Conservation (phyloP, 2,113 vertebrate species). For the Bubo scandiacus region DNA sequence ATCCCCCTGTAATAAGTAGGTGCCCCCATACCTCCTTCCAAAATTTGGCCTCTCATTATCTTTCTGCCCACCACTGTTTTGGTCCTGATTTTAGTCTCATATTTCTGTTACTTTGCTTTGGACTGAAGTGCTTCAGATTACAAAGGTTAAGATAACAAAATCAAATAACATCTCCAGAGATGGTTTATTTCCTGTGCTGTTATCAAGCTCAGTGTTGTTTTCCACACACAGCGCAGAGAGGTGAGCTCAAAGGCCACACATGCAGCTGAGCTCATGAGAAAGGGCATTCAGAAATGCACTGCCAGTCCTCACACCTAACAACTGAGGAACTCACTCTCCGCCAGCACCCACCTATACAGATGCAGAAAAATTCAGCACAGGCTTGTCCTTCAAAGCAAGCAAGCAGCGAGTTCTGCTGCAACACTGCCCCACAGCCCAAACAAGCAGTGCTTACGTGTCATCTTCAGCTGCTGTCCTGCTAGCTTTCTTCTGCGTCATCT, state of each 20-base stretch:
- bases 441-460: constrained; percentile 51
- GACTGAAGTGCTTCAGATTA: not conserved
- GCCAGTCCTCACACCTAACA: not conserved
- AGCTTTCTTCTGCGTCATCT: constrained; percentile 54
- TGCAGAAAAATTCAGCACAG: not conserved
- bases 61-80: not conserved
- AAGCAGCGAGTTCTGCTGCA: not conserved
- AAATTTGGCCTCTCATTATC: not conserved
- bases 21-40: not conserved
- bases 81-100: not conserved
- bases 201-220: not conserved
- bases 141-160: not conserved
- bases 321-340: not conserved
- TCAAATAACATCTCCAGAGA: not conserved
- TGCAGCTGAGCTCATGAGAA: not conserved
- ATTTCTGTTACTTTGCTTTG: not conserved
- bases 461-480: not conserved
- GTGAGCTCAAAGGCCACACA: not conserved
- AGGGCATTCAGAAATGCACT: not conserved
- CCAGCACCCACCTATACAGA: not conserved
- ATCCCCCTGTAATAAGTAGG: not conserved
- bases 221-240: not conserved
- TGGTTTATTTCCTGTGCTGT: not conserved
- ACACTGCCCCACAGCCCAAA: not conserved
- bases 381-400: not conserved